These are phyloP conservation scores for Rhinoptilus africanus DNA, from an alignment of 2,113 vertebrate genomes.

Conservation along the genomic window DNA sequence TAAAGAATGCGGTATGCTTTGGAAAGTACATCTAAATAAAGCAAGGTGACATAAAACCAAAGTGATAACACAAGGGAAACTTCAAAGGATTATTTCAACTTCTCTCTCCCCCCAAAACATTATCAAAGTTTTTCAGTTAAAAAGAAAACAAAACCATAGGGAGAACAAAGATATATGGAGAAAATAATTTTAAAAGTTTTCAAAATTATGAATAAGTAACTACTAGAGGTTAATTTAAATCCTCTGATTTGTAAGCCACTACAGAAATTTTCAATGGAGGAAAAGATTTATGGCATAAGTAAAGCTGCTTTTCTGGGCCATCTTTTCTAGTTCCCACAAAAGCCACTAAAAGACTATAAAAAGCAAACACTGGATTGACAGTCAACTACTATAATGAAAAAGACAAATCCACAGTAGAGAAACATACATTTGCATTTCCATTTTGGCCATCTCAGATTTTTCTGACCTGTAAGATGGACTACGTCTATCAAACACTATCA, in stretches of 20 bases:
- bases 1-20: background rate
- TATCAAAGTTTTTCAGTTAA: background rate
- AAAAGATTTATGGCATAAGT: background rate
- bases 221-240: background rate
- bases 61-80: background rate
- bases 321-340: background rate
- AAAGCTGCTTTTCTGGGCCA: background rate
- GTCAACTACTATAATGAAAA: background rate
- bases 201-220: background rate
- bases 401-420: background rate
- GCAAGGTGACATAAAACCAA: background rate
- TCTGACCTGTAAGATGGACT: background rate
- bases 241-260: background rate
- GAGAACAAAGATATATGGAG: background rate
- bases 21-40: background rate
- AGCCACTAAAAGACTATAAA: background rate
- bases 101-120: background rate
- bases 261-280: background rate
- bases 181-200: background rate
- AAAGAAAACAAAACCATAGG: background rate
- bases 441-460: background rate
- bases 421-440: background rate
- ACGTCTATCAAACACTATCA: background rate
- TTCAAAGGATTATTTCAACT: background rate
- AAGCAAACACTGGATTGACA: background rate